These are phyloP conservation scores for Coracopsis vasa DNA, from an alignment of 2,113 vertebrate genomes.

Conservation along the genomic window DNA sequence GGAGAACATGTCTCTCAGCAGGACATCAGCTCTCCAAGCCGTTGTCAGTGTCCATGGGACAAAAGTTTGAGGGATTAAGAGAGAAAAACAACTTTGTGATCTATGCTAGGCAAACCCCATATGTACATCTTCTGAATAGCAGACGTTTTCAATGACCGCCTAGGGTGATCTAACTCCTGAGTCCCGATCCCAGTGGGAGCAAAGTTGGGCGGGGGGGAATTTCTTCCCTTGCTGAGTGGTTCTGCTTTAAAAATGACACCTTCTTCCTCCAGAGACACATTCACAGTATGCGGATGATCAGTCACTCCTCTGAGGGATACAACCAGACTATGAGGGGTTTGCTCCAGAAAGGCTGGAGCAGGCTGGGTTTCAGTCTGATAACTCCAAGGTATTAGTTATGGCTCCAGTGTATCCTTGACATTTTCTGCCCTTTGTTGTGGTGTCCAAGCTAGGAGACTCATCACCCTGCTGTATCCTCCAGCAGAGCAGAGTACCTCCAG, in stretches of 20 bases:
- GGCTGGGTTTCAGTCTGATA: background rate
- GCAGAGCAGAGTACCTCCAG: background rate
- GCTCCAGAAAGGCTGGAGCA: background rate
- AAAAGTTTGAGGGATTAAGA: slow-evolving; percentile 2
- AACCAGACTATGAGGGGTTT: background rate
- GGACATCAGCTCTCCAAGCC: background rate
- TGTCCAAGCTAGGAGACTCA: background rate
- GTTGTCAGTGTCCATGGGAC: background rate
- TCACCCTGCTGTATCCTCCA: rapidly evolving
- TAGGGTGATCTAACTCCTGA: background rate
- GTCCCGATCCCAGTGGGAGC: background rate
- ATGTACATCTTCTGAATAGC: background rate
- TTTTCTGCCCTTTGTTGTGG: background rate
- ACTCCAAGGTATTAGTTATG: background rate
- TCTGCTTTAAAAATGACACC: background rate
- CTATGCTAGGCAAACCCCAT: background rate
- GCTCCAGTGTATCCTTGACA: background rate
- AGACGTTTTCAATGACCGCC: background rate
- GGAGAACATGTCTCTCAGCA: background rate
- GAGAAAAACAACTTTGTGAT: background rate
- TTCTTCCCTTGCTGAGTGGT: background rate
- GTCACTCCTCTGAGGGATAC: background rate
- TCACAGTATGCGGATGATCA: background rate
- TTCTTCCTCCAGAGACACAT: background rate
- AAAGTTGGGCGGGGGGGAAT: background rate